These are phyloP conservation scores for Cyprinella venusta DNA, from an alignment of 2,797 vertebrate genomes.

Conservation along the genomic window DNA sequence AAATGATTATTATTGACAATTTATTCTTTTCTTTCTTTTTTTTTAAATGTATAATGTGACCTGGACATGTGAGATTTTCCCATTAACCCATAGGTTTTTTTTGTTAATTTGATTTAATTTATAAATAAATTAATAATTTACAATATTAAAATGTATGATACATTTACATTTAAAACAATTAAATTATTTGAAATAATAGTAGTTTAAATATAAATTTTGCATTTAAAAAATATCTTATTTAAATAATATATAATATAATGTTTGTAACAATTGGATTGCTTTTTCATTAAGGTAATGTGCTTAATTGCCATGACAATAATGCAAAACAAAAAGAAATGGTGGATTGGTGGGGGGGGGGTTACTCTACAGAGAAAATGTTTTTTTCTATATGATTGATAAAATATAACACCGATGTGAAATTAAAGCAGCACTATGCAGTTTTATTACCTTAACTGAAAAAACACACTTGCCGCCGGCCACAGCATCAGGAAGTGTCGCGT, in stretches of 20 bases:
- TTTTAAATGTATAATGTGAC: too few relatives aligned
- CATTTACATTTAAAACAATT: neutral
- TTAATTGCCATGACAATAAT: neutral
- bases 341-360: too few relatives aligned
- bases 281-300: neutral
- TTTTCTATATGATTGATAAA: neutral
- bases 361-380: neutral
- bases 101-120: neutral
- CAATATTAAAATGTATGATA: neutral
- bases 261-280: neutral
- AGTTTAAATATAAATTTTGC: neutral
- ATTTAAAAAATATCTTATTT: neutral
- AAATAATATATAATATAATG: neutral
- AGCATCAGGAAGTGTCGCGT: too few relatives aligned
- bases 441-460: too few relatives aligned
- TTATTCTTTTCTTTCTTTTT: too few relatives aligned
- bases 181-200: neutral
- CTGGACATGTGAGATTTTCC: neutral
- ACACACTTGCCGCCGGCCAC: too few relatives aligned
- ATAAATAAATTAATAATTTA: neutral
- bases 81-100: neutral
- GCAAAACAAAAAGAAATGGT: neutral
- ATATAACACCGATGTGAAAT: neutral
- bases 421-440: too few relatives aligned
- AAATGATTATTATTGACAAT: too few relatives aligned